Evolutionary conservation across 1,140 invertebrate species (phyloP), one percentile per base, ranked within the genome.

Genomic region (Drosophila repletoides): DNA sequence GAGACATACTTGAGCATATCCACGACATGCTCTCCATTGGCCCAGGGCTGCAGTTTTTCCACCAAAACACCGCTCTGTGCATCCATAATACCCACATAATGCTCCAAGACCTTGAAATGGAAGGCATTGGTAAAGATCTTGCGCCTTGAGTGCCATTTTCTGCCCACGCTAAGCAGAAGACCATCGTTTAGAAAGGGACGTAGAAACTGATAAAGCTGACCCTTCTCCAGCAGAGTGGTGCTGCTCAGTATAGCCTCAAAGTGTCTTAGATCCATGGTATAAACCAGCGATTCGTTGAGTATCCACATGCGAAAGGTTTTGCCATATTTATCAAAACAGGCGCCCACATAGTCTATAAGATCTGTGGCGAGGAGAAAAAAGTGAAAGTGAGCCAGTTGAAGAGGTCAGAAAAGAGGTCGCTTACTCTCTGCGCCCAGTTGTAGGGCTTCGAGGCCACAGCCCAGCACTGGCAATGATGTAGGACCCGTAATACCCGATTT

Each of bases 61-160:
- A 96, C 89, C 49, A 97, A 89, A n/a, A 93, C 91, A 1, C 90
- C 71, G 15, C 92, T 91, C 70, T 95, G 93, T 33, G 92, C 91
- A 70, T 95, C 93, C 88, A 97, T 95, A 3, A 95, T 91, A 0
- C 92, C 91, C 1, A 95, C 56, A 86, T 96, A 97, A 48, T 94
- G 91, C 46, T 95, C 93, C n/a, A 96, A 90, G 51, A 97, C 95
- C 70, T 94, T 93, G 79, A 96, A 96, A 89, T 97, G 96, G 79
- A 97, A 97, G 1, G 95, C 94, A 5, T 95, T 95, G 1, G 96
- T 96, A 26, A 97, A 87, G 29, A 81, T 66, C 43, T 86, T 88
- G 6, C 86, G 45, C 31, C 84, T 49, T 1, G 69, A 28, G 34
- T 81, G 76, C 86, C 86, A 88, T 12, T 88, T 88, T 7, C 33